Conservation (phyloP, 2,888 invertebrate species). For the Apamea crenata region DNA sequence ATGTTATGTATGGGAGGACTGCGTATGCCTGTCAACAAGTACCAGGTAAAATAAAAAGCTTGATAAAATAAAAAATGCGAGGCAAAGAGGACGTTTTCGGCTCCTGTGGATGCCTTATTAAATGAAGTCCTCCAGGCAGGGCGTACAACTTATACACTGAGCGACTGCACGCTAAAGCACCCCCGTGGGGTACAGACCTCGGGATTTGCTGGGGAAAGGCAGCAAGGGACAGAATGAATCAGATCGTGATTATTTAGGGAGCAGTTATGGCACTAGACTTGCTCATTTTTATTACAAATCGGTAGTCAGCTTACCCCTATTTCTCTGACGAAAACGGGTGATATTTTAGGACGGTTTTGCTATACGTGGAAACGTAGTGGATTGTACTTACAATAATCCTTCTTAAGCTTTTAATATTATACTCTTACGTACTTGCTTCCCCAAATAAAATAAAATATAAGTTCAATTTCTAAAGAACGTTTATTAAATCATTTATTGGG, state of each 20-base stretch:
- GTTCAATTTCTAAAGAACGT: conserved; percentile 4
- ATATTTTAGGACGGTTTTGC: background rate
- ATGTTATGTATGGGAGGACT: no score
- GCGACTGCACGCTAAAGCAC: background rate
- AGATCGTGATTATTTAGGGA: background rate
- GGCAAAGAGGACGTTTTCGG: background rate
- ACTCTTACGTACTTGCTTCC: background rate
- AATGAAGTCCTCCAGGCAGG: background rate
- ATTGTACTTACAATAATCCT: background rate
- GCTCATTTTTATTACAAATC: background rate
- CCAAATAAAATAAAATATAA: background rate
- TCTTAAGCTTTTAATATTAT: background rate
- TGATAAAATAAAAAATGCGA: no score
- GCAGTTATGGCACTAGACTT: background rate
- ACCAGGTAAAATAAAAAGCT: no score
- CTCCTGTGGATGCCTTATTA: background rate
- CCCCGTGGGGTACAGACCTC: background rate
- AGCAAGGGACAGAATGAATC: background rate
- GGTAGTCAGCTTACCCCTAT: background rate
- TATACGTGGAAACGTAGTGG: background rate
- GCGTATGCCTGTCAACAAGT: no score
- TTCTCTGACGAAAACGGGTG: background rate
- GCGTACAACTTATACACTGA: background rate
- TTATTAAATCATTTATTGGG: conserved; percentile 18
- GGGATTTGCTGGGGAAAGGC: background rate